Evolutionary conservation across 2,113 vertebrate genomes (phyloP).

Genomic region (Megaceryle maxima): DNA sequence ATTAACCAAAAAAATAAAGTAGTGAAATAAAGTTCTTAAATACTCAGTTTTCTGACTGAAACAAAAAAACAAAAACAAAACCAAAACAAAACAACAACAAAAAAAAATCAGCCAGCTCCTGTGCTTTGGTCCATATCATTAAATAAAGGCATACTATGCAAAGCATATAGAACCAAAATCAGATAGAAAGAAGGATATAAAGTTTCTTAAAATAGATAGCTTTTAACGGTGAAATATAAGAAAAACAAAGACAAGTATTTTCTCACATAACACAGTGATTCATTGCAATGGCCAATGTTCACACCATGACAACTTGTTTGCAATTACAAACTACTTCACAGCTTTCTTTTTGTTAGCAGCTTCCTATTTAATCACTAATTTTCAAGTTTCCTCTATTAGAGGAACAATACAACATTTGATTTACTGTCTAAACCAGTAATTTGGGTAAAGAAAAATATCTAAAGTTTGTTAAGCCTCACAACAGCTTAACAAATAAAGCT

Average conservation of each 20-base stretch:
- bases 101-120: background rate
- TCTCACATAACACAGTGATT: background rate
- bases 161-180: background rate
- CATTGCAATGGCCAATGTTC: background rate
- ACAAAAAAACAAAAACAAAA: no score
- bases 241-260: background rate
- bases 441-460: background rate
- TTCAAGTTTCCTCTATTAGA: background rate
- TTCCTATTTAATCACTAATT: background rate
- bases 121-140: background rate
- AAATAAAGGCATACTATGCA: background rate
- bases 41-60: background rate
- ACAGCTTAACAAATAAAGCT: background rate
- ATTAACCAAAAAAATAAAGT: constrained; percentile 5
- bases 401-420: background rate
- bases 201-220: no score
- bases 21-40: constrained; percentile 22
- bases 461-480: background rate
- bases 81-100: no score
- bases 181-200: background rate
- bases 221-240: no score
- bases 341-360: background rate
- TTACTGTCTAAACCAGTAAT: background rate
- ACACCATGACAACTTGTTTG: background rate
- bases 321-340: background rate